Base-by-base conservation (phyloP, 2,888 invertebrate genomes). In the Drosophila algonquin region DNA sequence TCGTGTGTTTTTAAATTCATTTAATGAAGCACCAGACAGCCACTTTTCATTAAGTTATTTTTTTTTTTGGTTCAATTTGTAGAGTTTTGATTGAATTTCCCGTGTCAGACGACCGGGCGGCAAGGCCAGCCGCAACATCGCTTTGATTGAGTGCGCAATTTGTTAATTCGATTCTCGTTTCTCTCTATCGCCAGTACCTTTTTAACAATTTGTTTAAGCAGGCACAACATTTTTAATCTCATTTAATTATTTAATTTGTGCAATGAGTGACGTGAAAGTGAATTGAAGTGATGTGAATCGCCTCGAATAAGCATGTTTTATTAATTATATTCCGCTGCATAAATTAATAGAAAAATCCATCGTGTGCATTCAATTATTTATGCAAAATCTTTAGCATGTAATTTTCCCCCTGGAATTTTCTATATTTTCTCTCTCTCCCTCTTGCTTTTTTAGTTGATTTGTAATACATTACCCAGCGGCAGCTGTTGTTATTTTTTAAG, bases 191-290 rank as follows among this genome's bases (percentile, higher is more conserved):
- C 27, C 53, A 48, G 35, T 44, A 18, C 12, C 32, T 9, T n/a
- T 30, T 32, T 50, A 30, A 46, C 14, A 40, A 40, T 51, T 32
- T 69, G 69, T 69, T 51, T 56, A 71, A 73, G 59, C 64, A 67
- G 71, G 63, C 61, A 65, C 58, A 64, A 67, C 73, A 58, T 65
- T 72, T 73, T 75, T 72, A 84, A 87, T 78, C 81, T 70, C 79
- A 87, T 87, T 83, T 79, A 83, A 83, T 83, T 87, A 87, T 84
- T 76, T 84, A 87, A 87, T 87, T 77, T 84, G 71, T 72, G 68
- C 64, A 80, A 67, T 67, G 58, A 59, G 75, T 80, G 62, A 45
- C 69, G 55, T 53, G 60, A 65, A 68, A 70, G 65, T 63, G 60
- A 75, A 62, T 59, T 45, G 55, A 75, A 62, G 62, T 45, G 55